phyloP scores from a whole-genome alignment of 2,113 vertebrate species.

The Entosphenus tridentatus region DNA sequence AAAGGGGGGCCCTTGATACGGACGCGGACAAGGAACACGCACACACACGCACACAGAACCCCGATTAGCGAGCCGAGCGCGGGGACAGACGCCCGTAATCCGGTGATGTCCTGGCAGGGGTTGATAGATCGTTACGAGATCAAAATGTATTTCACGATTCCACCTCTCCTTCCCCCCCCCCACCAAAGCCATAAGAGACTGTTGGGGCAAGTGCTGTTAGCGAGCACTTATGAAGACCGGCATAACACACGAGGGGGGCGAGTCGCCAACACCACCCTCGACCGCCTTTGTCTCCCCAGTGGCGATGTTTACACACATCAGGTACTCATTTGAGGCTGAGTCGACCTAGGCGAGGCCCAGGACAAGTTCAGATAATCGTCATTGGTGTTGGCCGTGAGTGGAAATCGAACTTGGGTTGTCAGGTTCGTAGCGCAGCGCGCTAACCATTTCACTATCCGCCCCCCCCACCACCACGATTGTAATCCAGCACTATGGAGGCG shows the following conservation, averaged over 20 bases:
- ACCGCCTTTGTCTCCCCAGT: no score
- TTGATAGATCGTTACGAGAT: background rate
- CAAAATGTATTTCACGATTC: background rate
- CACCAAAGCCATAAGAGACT: background rate
- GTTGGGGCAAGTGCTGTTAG: no score
- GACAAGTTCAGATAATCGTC: no score
- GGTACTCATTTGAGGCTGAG: no score
- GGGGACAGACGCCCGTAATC: background rate
- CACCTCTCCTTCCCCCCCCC: background rate
- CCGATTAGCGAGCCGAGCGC: background rate
- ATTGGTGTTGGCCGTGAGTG: no score
- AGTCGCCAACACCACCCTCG: no score
- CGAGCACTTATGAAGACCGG: no score
- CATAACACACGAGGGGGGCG: no score
- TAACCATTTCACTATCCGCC: background rate
- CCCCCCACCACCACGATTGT: background rate
- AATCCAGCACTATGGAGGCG: background rate
- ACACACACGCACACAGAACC: background rate
- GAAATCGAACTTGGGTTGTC: no score
- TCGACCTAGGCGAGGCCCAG: no score
- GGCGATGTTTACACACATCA: no score
- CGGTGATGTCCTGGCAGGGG: background rate
- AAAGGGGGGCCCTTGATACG: slow-evolving; percentile 29
- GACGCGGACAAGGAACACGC: background rate
- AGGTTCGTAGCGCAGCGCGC: no score